Evolutionary conservation across 2,888 invertebrate species (phyloP).

Genomic region (Rhagonycha fulva): DNA sequence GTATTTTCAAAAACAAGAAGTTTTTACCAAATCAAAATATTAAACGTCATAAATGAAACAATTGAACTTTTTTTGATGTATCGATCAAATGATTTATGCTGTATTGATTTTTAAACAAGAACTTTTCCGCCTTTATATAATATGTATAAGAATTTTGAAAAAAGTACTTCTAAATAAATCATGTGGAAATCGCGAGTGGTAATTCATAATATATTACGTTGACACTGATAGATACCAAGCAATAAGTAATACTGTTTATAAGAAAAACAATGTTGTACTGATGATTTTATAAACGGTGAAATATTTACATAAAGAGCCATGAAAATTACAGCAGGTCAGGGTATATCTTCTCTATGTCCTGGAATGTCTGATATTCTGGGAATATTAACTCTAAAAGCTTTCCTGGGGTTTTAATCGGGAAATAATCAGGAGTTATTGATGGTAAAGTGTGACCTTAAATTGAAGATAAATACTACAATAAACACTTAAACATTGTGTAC

Average conservation of each 20-base stretch:
- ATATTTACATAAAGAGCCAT: background rate
- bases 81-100: too few species aligned
- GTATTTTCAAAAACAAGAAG: background rate
- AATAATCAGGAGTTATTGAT: background rate
- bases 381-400: background rate
- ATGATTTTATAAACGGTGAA: background rate
- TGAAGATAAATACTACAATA: background rate
- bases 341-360: background rate
- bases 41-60: too few species aligned
- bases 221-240: background rate
- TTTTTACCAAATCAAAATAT: background rate
- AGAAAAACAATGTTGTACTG: background rate
- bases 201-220: background rate
- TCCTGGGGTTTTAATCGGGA: background rate
- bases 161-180: background rate
- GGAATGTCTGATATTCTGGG: background rate
- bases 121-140: too few species aligned
- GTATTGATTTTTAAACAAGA: too few species aligned
- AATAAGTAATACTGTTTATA: background rate
- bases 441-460: background rate
- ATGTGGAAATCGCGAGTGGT: background rate
- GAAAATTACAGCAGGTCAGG: background rate
- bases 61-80: too few species aligned
- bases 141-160: background rate
- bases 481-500: background rate